Conservation (phyloP, 2,888 invertebrate species). For the Cheilosia vulpina region DNA sequence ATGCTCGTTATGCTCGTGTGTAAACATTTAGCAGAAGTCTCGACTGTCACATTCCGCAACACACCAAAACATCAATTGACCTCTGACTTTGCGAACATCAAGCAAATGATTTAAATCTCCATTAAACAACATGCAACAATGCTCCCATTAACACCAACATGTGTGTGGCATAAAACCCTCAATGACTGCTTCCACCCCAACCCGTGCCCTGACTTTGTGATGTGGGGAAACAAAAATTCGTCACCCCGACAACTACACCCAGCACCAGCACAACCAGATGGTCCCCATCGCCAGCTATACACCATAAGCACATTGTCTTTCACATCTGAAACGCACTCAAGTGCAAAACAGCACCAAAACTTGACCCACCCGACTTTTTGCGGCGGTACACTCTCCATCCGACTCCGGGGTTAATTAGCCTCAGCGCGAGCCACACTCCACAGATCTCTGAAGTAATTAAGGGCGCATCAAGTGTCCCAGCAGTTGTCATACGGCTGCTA, state of each 20-base stretch:
- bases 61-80: slow-evolving; percentile 73
- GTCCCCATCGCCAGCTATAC: slow-evolving; percentile 22
- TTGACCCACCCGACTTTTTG: slow-evolving; percentile 74
- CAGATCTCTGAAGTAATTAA: slow-evolving; percentile 67
- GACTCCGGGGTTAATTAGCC: slow-evolving; percentile 73
- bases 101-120: slow-evolving; percentile 75
- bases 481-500: slow-evolving; percentile 71
- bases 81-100: slow-evolving; percentile 65
- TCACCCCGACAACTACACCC: slow-evolving; percentile 55
- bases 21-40: slow-evolving; percentile 47
- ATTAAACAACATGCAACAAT: slow-evolving; percentile 73
- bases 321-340: slow-evolving; percentile 62
- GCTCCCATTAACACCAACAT: slow-evolving; percentile 70
- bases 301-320: slow-evolving; percentile 23
- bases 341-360: slow-evolving; percentile 71
- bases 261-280: slow-evolving; percentile 62
- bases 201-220: background rate
- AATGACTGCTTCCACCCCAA: background rate
- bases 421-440: slow-evolving; percentile 74
- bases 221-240: slow-evolving; percentile 42
- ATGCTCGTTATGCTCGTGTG: slow-evolving; percentile 18
- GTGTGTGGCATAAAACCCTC: slow-evolving; percentile 61
- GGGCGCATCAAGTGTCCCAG: slow-evolving; percentile 74
- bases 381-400: slow-evolving; percentile 44
- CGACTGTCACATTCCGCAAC: slow-evolving; percentile 55